Conservation (phyloP, 2,888 invertebrate genomes). For the Phyllotreta striolata region DNA sequence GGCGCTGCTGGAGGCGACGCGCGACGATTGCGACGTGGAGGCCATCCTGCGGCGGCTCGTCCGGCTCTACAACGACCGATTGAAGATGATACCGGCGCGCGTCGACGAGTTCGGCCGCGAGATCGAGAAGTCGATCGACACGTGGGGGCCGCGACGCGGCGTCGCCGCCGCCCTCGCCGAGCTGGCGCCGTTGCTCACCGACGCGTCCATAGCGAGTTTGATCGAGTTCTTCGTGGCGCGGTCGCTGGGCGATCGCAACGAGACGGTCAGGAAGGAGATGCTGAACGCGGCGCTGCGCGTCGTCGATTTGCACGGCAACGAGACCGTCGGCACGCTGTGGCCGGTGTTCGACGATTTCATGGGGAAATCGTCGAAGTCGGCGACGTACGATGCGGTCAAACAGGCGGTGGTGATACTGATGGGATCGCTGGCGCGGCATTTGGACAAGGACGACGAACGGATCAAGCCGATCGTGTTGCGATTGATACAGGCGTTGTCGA, state of each 20-base stretch:
- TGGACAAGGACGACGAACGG: constrained; percentile 87
- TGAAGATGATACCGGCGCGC: constrained; percentile 83
- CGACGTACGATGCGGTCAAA: constrained; percentile 89
- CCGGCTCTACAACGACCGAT: constrained; percentile 76
- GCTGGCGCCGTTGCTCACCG: constrained; percentile 76
- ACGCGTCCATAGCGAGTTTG: constrained; percentile 73
- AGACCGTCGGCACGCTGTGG: constrained; percentile 76
- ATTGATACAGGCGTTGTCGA: constrained; percentile 89
- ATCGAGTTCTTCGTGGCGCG: constrained; percentile 86
- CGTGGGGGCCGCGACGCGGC: constrained; percentile 90
- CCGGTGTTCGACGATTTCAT: constrained; percentile 94
- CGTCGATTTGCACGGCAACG: constrained; percentile 92
- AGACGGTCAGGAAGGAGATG: constrained; percentile 88
- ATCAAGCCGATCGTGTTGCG: constrained; percentile 94
- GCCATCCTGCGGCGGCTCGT: constrained; percentile 72
- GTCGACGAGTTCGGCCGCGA: constrained; percentile 93
- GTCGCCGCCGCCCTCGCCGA: constrained; percentile 83
- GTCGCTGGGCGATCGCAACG: constrained; percentile 86
- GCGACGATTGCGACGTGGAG: constrained; percentile 64
- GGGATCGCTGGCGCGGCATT: constrained; percentile 96
- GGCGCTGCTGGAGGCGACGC: constrained; percentile 64
- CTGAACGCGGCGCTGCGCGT: constrained; percentile 90
- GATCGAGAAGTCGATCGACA: constrained; percentile 84
- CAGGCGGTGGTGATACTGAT: constrained; percentile 97
- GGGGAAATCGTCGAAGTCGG: constrained; percentile 90